These are phyloP conservation scores for Zaprionus inermis DNA, from an alignment of 1,140 invertebrate species.

Conservation along the genomic window DNA sequence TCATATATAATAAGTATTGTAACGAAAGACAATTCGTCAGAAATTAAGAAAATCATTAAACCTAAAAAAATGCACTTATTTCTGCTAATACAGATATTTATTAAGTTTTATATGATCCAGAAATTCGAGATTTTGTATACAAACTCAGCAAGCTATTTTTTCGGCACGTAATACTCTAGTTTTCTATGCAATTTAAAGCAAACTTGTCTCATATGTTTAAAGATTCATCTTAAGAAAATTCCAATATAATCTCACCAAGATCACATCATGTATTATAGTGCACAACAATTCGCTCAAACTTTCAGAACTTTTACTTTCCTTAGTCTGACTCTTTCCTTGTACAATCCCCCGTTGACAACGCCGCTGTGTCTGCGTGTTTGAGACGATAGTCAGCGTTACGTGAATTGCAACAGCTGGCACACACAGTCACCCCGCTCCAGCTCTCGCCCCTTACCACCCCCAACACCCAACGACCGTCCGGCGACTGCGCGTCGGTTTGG, in stretches of 20 bases:
- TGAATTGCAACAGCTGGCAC: constrained; percentile 24
- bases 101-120: no score
- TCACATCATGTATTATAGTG: constrained; percentile 62
- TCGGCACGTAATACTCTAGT: no score
- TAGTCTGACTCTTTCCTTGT: not conserved
- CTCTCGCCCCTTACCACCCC: not conserved
- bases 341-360: not conserved
- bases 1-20: not conserved
- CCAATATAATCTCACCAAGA: constrained; percentile 15
- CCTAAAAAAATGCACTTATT: no score
- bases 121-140: no score
- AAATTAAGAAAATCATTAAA: not conserved
- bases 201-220: no score
- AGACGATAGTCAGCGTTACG: not conserved
- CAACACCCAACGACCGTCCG: constrained; percentile 13
- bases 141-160: no score
- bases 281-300: no score
- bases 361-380: constrained; percentile 15
- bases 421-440: not conserved
- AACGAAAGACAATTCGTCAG: not conserved
- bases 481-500: constrained; percentile 37
- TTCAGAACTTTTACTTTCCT: not conserved
- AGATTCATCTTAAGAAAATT: no score
- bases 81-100: no score
- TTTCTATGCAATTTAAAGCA: no score